These are phyloP conservation scores for Neoarius graeffei DNA, from an alignment of 2,113 vertebrate species.

Conservation along the genomic window DNA sequence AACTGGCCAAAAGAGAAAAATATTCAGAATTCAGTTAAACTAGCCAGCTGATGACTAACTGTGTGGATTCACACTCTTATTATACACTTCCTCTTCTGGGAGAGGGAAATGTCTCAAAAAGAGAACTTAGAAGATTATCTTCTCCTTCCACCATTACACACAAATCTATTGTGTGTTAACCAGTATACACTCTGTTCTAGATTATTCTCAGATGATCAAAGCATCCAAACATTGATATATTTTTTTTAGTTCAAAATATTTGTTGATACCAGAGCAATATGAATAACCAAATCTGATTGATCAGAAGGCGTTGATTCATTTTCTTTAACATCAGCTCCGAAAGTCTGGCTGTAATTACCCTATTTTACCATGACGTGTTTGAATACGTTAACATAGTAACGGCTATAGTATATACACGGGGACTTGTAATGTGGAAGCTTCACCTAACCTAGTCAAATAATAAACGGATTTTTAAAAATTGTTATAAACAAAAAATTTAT, in stretches of 20 bases:
- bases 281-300: background rate
- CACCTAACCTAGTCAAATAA: background rate
- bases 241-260: too few species aligned
- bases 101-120: background rate
- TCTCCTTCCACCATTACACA: background rate
- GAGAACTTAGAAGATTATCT: background rate
- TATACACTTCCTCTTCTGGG: constrained; percentile 23
- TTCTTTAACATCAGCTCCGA: background rate
- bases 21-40: background rate
- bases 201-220: background rate
- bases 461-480: background rate
- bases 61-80: constrained; percentile 9
- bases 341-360: background rate
- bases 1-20: background rate
- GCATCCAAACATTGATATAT: background rate
- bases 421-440: background rate
- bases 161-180: background rate
- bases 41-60: background rate
- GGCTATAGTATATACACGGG: background rate
- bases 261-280: background rate
- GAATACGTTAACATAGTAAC: background rate
- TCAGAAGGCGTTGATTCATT: background rate
- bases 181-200: background rate
- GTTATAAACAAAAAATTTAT: background rate
- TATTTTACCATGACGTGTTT: background rate